Base-by-base conservation (phyloP, 2,113 vertebrate genomes). In the Psilopogon haemacephalus region DNA sequence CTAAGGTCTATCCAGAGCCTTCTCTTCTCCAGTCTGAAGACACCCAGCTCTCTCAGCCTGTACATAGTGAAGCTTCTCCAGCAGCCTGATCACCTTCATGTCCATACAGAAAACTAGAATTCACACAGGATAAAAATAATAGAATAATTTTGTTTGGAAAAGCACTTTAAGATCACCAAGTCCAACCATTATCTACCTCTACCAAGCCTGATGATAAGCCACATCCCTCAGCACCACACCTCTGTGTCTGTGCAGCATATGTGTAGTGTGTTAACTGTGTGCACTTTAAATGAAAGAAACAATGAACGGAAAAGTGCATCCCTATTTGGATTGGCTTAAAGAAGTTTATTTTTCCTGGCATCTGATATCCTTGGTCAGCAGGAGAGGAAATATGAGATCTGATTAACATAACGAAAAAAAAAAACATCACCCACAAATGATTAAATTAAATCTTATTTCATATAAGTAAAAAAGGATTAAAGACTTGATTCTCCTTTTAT, bases 381-480 rank as follows among this genome's bases (percentile, higher is more conserved):
- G 72, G 17, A 92, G 75, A 88, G 38, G 26, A 95, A 84, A 52
- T 55, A 69, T 75, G 77, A 90, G 16, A 40, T 70, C 56, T 87
- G 42, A 79, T 17, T 37, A n/a, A 73, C 56, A 40, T 52, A 89
- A 72, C 63, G 55, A 50, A 93, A 95, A 82, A 40, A 50, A 91
- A 93, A 76, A 37, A 73, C 21, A 85, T 15, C 12, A 64, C 20
- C 69, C 90, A 44, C 14, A 77, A 73, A 23, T 73, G 75, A 88
- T 65, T 85, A 95, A 91, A 94, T 83, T 35, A 86, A 90, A 70
- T 69, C 37, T 84, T 71, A 81, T 56, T 88, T 95, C 54, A 40
- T 37, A 3, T 76, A 80, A 88, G 44, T 38, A 78, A 73, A 32
- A 85, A 81, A 94, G 32, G 35, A 85, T 77, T 92, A 88, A 46